Evolutionary conservation across 2,888 invertebrate genomes (phyloP), one percentile per base, ranked within the genome.

Genomic region (Trichopria drosophilae): DNA sequence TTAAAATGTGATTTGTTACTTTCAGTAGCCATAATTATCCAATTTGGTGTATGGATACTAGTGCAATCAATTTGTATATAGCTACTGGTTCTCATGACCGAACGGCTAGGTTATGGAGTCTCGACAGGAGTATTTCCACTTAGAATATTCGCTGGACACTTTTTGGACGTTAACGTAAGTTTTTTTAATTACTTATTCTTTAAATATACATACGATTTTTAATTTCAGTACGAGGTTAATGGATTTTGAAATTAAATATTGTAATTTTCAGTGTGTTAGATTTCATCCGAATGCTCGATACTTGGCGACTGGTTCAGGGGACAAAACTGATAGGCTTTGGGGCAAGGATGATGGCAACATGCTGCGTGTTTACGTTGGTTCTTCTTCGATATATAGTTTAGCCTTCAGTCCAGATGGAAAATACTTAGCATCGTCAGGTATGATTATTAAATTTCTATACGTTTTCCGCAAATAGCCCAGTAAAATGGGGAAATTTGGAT

Each of bases 201-300:
- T n/a, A n/a, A 24, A 35, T 18, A n/a, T n/a, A n/a, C n/a, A n/a
- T n/a, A n/a, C n/a, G n/a, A n/a, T n/a, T n/a, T n/a, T n/a, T n/a
- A n/a, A n/a, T n/a, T n/a, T n/a, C 18, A 28, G 2, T 18, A 6
- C 18, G 4, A 23, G 12, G 19, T 28, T 44, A 10, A 10, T 4
- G n/a, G 12, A 35, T 19, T 15, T 4, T 19, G 6, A 36, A 36
- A 19, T 39, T 32, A 7, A 28, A 7, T 23, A 37, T 19, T 13
- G 44, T 43, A 24, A 22, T 40, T 62, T 65, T 32, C 72, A 88
- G 88, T 84, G 87, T 69, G 82, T 91, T n/a, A 85, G 86, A 66
- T 94, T 96, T 78, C 96, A 96, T 78, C 93, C 94, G 0, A 96
- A 94, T 76, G 87, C 89, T 60, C 84, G 86, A 63, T 95, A 96